Evolutionary conservation across 2,113 vertebrate genomes (phyloP).

Genomic region (Phrynocephalus versicolor): DNA sequence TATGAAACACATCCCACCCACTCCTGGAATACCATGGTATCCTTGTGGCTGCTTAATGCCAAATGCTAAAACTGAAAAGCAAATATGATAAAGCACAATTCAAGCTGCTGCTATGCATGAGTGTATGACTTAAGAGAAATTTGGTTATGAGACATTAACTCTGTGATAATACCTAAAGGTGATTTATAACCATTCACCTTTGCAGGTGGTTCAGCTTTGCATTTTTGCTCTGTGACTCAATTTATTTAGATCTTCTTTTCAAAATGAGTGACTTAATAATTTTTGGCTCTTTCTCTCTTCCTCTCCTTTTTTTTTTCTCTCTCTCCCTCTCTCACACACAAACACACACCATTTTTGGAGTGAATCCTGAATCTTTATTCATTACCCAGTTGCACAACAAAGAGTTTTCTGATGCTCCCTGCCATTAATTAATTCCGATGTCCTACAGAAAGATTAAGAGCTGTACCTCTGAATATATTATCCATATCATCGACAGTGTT

Average conservation of each 20-base stretch:
- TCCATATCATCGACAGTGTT: not conserved
- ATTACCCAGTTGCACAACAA: not conserved
- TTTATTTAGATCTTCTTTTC: not conserved
- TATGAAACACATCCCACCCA: not conserved
- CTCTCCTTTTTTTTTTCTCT: not conserved
- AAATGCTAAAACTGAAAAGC: not conserved
- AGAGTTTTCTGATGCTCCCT: not conserved
- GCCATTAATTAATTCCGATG: slow-evolving; percentile 28
- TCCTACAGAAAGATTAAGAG: slow-evolving; percentile 20
- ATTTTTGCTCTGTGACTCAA: not conserved
- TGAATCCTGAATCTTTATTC: not conserved
- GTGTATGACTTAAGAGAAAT: not conserved
- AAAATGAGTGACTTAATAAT: not conserved
- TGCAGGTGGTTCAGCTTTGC: slow-evolving; percentile 8
- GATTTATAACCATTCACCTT: not conserved
- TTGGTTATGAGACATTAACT: slow-evolving; percentile 12
- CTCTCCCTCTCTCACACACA: not conserved
- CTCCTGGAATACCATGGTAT: not conserved
- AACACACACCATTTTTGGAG: not conserved
- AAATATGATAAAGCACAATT: not conserved
- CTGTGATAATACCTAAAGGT: slow-evolving; percentile 9
- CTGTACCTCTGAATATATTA: not conserved
- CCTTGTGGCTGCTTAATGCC: not conserved
- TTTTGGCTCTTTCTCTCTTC: not conserved
- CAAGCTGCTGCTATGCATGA: not conserved